Base-by-base conservation (phyloP, 2,888 invertebrate genomes). In the Parnassius mnemosyne region DNA sequence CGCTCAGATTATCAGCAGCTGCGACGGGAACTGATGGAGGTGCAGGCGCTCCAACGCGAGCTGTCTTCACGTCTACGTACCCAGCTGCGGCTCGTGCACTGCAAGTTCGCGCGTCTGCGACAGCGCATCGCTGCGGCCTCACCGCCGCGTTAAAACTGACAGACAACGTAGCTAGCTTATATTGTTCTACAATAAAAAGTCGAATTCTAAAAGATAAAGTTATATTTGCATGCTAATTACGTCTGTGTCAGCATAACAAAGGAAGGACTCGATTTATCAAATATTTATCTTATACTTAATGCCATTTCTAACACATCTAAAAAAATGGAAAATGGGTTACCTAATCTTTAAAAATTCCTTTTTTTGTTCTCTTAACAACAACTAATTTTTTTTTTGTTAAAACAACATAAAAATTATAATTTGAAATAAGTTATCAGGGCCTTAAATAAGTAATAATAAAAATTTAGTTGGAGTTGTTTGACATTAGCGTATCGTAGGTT, bases 1-100 rank as follows among this genome's bases (percentile, higher is more conserved):
- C 95, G 95, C 71, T 94, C 94, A 67, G 96, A 96, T 82, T 96
- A 96, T 84, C 95, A 95, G 81, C 95, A 95, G 75, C 89, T 96
- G 60, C 93, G 95, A 46, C 94, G 94, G 77, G 96, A 96, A 84
- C 93, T 96, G 73, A 92, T 94, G 72, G 96, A 96, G 76, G 95
- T 96, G 68, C 96, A 96, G 79, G 95, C 95, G 67, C 83, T 96
- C 72, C 96, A 96, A 83, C 93, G 95, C 69, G 96, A 96, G 85
- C 92, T 96, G 71, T 95, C 95, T 47, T 93, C 93, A 65, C 93
- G 95, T n/a, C 93, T 96, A 67, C 94, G 95, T 69, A 90, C 93
- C 65, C 96, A 96, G 80, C 92, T 96, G 75, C 89, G 93, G 53
- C 90, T 94, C 70, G 95, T 96, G 81, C 95, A 96, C 80, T 94